Evolutionary conservation across 1,140 invertebrate genomes (phyloP).

Genomic region (Hydropsyche tenuis): DNA sequence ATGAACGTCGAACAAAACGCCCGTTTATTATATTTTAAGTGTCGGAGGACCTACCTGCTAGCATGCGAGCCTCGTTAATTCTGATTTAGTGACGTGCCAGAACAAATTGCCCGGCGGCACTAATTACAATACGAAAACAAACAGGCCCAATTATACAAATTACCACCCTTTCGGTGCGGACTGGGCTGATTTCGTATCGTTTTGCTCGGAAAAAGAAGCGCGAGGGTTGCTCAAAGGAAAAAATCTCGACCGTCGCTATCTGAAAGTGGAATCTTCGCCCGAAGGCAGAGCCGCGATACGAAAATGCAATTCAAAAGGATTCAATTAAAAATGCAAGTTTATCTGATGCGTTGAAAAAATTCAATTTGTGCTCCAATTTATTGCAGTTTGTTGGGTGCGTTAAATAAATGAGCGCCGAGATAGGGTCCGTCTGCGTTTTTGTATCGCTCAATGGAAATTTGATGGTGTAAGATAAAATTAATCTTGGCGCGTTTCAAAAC

Average conservation of each 20-base stretch:
- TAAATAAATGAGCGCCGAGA: too few species aligned
- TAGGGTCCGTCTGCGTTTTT: too few species aligned
- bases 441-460: too few species aligned
- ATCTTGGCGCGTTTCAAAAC: background rate
- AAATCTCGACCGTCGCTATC: background rate
- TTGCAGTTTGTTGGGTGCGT: too few species aligned
- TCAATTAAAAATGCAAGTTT: too few species aligned
- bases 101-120: constrained; percentile 22
- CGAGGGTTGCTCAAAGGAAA: background rate
- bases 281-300: too few species aligned
- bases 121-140: constrained; percentile 32
- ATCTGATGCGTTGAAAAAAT: too few species aligned
- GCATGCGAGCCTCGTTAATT: constrained; percentile 29
- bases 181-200: constrained; percentile 5
- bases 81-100: constrained; percentile 18
- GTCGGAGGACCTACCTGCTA: constrained; percentile 18
- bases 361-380: too few species aligned
- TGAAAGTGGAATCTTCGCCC: background rate
- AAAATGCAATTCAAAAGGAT: too few species aligned
- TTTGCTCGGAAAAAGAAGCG: background rate
- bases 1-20: constrained; percentile 10
- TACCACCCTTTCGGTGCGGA: background rate
- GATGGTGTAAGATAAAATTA: background rate
- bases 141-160: constrained; percentile 28
- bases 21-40: constrained; percentile 25